A percentile compares a stretch with the other conserved stretches of the same genome.
phyloP scores from a whole-genome alignment of 2,797 vertebrate genomes.

The Phoxinus dragarum region DNA sequence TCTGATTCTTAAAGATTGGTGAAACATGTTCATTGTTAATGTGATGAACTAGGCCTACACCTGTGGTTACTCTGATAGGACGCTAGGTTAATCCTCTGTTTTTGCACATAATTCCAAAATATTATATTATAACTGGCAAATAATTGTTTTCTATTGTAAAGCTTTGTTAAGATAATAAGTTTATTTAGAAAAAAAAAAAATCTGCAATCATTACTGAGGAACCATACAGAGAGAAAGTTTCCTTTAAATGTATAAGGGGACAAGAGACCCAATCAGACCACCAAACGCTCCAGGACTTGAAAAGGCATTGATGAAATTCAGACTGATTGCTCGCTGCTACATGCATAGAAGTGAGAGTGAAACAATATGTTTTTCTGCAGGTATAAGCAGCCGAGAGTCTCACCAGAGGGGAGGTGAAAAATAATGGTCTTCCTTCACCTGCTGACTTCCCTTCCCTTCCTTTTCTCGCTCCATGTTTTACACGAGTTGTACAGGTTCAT shows the following conservation, averaged over 20 bases:
- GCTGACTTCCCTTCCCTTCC: constrained; percentile 18
- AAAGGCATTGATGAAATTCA: constrained; percentile 12
- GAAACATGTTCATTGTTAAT: neutral
- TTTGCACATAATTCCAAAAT: neutral
- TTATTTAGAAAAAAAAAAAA: constrained; percentile 23
- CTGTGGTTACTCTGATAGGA: neutral
- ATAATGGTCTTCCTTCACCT: constrained; percentile 54
- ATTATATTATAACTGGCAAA: neutral
- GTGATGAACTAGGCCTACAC: neutral
- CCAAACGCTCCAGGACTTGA: constrained; percentile 1
- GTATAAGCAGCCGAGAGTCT: constrained; percentile 51
- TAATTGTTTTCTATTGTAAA: constrained; percentile 44
- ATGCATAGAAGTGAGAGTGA: constrained; percentile 38
- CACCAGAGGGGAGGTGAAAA: constrained; percentile 60
- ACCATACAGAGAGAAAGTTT: constrained; percentile 24
- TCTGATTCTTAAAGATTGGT: neutral
- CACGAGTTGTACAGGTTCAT: constrained; percentile 60
- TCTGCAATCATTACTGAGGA: constrained; percentile 30
- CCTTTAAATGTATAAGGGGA: constrained; percentile 36
- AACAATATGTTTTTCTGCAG: constrained; percentile 55
- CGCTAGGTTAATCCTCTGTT: neutral
- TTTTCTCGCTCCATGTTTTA: constrained; percentile 54
- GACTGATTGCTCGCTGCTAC: constrained; percentile 20
- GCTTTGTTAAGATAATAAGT: constrained; percentile 37
- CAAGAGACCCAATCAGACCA: constrained; percentile 34